These are phyloP conservation scores for Crambe crambe DNA, from an alignment of 37 sponge, comb jelly and placozoan genomes.

Conservation along the genomic window DNA sequence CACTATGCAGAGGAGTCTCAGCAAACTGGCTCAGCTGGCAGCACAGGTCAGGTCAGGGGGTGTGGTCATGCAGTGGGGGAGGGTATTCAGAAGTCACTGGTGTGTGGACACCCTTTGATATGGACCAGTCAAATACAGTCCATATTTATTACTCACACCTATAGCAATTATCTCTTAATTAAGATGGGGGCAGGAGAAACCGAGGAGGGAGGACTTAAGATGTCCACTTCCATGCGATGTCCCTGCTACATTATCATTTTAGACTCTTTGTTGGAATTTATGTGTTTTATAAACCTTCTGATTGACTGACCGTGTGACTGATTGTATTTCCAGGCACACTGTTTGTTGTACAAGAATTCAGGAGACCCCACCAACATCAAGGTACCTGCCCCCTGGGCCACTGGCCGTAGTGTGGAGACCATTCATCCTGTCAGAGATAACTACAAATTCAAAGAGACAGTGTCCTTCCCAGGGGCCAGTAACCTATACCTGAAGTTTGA, in stretches of 20 bases:
- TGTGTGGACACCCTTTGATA: too few relatives aligned
- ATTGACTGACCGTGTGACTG: background rate
- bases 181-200: background rate
- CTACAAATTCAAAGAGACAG: slow-evolving; percentile 96
- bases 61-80: background rate
- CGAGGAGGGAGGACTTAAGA: background rate
- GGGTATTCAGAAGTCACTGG: too few relatives aligned
- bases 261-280: background rate
- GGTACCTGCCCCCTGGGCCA: slow-evolving; percentile 92
- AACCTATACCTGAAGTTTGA: slow-evolving; percentile 94
- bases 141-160: background rate
- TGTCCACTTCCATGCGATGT: slow-evolving; percentile 35
- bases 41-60: slow-evolving; percentile 39
- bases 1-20: slow-evolving; percentile 33
- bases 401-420: slow-evolving; percentile 88
- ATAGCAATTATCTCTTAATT: background rate
- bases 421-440: slow-evolving; percentile 96
- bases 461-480: slow-evolving; percentile 92
- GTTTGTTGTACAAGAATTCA: slow-evolving; percentile 27
- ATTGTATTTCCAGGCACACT: slow-evolving; percentile 25
- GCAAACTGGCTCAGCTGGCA: slow-evolving; percentile 25
- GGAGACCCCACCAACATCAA: slow-evolving; percentile 43
- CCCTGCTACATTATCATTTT: slow-evolving; percentile 28
- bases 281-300: slow-evolving; percentile 5
- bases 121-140: too few relatives aligned